Evolutionary conservation across 2,888 invertebrate species (phyloP).

Genomic region (Argynnis bischoffii): DNA sequence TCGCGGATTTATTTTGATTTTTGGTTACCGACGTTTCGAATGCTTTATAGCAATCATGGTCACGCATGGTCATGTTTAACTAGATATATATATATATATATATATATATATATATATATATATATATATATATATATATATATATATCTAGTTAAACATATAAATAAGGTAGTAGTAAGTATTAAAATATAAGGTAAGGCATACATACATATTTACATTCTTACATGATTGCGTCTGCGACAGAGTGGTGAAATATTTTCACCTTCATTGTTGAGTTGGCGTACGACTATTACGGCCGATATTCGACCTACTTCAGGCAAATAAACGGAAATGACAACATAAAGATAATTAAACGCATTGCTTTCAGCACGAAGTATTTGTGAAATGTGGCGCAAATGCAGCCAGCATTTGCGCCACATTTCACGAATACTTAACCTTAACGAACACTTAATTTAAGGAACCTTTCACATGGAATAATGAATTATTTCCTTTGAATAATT

Average conservation of each 20-base stretch:
- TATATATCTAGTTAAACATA: too few relatives aligned
- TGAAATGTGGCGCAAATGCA: slow-evolving; percentile 10
- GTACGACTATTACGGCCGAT: not conserved
- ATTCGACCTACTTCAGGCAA: slow-evolving; percentile 4
- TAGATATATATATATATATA: too few relatives aligned
- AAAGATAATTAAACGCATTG: not conserved
- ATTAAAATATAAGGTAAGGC: not conserved
- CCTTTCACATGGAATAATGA: not conserved
- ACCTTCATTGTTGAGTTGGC: not conserved
- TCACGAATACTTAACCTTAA: too few relatives aligned
- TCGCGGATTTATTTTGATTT: too few relatives aligned
- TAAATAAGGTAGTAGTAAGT: not conserved
- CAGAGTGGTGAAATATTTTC: slow-evolving; percentile 1
- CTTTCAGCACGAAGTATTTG: too few relatives aligned
- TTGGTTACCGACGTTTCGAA: too few relatives aligned
- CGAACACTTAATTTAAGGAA: too few relatives aligned
- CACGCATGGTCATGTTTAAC: too few relatives aligned
- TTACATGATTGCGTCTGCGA: not conserved
- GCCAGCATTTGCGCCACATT: too few relatives aligned
- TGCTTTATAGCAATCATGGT: too few relatives aligned
- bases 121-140: too few relatives aligned
- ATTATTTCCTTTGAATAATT: not conserved
- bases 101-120: too few relatives aligned
- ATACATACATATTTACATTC: not conserved
- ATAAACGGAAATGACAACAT: slow-evolving; percentile 34